Percentiles rank a stretch among this genome's conserved stretches.
phyloP scores from a whole-genome alignment of 2,888 invertebrate species.

The Xestia c-nigrum region DNA sequence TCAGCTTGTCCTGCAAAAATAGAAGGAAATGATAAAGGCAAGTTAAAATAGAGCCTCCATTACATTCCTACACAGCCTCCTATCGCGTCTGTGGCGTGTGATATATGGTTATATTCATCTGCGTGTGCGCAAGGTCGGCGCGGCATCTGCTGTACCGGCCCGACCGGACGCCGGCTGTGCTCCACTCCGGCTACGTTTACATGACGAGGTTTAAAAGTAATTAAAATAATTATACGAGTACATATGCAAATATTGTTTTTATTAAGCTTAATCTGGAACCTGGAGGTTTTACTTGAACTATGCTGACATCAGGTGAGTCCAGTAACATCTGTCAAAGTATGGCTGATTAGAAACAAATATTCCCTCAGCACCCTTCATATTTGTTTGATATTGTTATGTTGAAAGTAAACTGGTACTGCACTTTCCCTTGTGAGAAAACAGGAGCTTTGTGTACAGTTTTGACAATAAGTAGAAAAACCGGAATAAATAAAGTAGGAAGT shows the following conservation, averaged over 20 bases:
- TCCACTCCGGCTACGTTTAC: slow-evolving; percentile 55
- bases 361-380: background rate
- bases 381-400: background rate
- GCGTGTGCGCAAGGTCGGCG: slow-evolving; percentile 70
- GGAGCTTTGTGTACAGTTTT: background rate
- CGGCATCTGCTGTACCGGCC: slow-evolving; percentile 79
- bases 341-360: background rate
- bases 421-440: slow-evolving; percentile 5
- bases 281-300: slow-evolving; percentile 1
- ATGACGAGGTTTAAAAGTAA: slow-evolving; percentile 46
- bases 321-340: slow-evolving; percentile 10
- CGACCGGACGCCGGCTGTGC: slow-evolving; percentile 76
- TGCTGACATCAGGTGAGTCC: background rate
- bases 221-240: slow-evolving; percentile 32
- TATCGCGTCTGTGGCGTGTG: slow-evolving; percentile 55
- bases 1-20: slow-evolving; percentile 27
- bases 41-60: slow-evolving; percentile 45
- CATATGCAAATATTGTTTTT: slow-evolving; percentile 1
- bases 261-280: background rate
- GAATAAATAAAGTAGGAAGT: slow-evolving; percentile 23
- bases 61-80: slow-evolving; percentile 45
- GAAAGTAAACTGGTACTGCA: background rate
- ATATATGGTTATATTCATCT: slow-evolving; percentile 61
- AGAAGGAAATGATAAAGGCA: slow-evolving; percentile 41
- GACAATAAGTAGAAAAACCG: slow-evolving; percentile 6